These are phyloP conservation scores for Centruroides sculpturatus DNA, from an alignment of 1,140 invertebrate genomes.

Conservation along the genomic window DNA sequence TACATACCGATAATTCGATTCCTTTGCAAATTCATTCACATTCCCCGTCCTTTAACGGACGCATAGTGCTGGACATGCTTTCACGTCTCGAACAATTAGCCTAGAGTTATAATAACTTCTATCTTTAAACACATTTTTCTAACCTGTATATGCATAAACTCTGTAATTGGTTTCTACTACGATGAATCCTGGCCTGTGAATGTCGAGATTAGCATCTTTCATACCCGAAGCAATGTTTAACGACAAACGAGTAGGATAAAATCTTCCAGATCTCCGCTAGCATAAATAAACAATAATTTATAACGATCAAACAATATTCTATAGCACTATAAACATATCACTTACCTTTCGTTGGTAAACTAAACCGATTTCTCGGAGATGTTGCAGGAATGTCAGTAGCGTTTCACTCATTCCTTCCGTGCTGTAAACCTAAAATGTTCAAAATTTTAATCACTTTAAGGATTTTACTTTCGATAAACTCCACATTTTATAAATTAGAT, in stretches of 20 bases:
- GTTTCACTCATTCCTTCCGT: conserved; percentile 83
- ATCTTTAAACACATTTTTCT: not conserved
- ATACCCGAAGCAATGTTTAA: conserved; percentile 68
- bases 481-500: not conserved
- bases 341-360: conserved; percentile 85
- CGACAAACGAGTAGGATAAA: conserved; percentile 87
- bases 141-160: conserved; percentile 81
- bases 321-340: too few relatives aligned
- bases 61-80: too few relatives aligned
- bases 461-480: too few relatives aligned
- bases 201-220: conserved; percentile 23
- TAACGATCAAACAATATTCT: conserved; percentile 1
- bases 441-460: conserved; percentile 8
- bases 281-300: conserved; percentile 9
- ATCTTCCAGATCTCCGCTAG: conserved; percentile 70
- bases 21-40: too few relatives aligned
- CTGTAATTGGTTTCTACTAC: conserved; percentile 95
- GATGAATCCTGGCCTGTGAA: conserved; percentile 55
- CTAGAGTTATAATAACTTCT: too few relatives aligned
- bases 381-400: conserved; percentile 79
- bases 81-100: too few relatives aligned
- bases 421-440: conserved; percentile 61
- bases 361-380: conserved; percentile 89
- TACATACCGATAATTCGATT: too few relatives aligned
- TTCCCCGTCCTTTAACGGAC: too few relatives aligned